Percentiles rank a stretch among this genome's conserved stretches.
Conservation (phyloP, 2,888 invertebrate genomes). For the Melanotus villosus region DNA sequence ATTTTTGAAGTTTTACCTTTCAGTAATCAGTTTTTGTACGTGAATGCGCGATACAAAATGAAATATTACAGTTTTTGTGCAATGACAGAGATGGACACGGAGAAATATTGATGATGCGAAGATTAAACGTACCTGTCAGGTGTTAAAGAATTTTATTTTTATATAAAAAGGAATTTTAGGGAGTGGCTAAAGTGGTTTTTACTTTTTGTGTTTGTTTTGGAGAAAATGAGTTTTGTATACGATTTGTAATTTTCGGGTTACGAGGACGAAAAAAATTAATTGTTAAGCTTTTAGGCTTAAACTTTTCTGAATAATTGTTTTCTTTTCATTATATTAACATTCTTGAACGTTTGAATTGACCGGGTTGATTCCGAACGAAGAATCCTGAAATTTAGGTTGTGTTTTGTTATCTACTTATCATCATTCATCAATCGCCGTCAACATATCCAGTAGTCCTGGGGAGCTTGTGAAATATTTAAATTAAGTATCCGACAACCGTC, state of each 20-base stretch:
- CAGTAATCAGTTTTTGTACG: slow-evolving; percentile 45
- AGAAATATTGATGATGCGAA: slow-evolving; percentile 48
- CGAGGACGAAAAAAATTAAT: not conserved
- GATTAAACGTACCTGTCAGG: slow-evolving; percentile 42
- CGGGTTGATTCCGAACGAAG: too few species aligned
- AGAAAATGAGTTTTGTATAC: slow-evolving; percentile 15
- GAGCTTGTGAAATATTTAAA: too few species aligned
- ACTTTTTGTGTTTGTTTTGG: slow-evolving; percentile 35
- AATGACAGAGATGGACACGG: slow-evolving; percentile 41
- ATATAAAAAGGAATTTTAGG: slow-evolving; percentile 49
- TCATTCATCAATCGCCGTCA: too few species aligned
- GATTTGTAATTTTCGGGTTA: not conserved
- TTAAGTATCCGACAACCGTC: too few species aligned
- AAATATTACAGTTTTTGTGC: slow-evolving; percentile 52
- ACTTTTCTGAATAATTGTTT: too few species aligned
- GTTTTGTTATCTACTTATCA: too few species aligned
- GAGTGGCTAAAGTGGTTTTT: slow-evolving; percentile 42
- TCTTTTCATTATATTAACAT: too few species aligned
- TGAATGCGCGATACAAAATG: slow-evolving; percentile 45
- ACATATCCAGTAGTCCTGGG: too few species aligned
- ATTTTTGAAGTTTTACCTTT: slow-evolving; percentile 31
- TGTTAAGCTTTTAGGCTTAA: too few species aligned
- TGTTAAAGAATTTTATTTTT: slow-evolving; percentile 48
- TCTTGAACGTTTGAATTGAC: too few species aligned
- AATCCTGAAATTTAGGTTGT: too few species aligned